Evolutionary conservation across 92 coral and sea anemone genomes (phyloP), one percentile per base, ranked within the genome.

Genomic region (Porites lobata): DNA sequence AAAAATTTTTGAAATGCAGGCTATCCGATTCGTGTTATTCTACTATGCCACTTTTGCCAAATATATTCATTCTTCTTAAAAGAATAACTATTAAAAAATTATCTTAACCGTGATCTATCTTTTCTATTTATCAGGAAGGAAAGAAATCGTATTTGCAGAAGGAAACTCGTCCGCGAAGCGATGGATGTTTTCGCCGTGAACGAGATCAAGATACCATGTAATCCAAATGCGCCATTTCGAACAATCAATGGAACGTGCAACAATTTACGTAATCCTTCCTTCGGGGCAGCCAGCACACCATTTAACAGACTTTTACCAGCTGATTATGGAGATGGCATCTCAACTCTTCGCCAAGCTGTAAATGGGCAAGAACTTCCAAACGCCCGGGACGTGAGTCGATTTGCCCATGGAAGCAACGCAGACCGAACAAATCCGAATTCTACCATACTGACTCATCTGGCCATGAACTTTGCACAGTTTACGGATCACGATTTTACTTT

Each of bases 381-480:
- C 73, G 87, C 85, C 0, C 79, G 93, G 47, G 47, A 38, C 47
- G 47, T 38, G 0, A 38, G 47, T 38, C 47, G 47, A 38, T 38
- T 38, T 38, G 47, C 0, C 47, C 47, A 38, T 38, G 47, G 47
- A 38, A 38, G 47, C 47, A 38, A 38, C 47, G 47, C 68, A 20
- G 80, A 67, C 51, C 58, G 80, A 61, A 11, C 76, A 50, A 52
- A 65, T 50, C 89, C 89, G 12, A 38, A 51, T 1, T 83, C 90
- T 29, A 54, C 18, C 1, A 64, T 59, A 29, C 65, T 88, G 26
- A 81, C 89, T 19, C 91, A 91, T 69, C 72, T 94, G 92, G 54
- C 87, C 43, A 94, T 94, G 96, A 89, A 81, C 77, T 94, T 87
- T 87, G 96, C 91, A 8, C 96, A 94, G 82, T 91, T 91, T 43